Base-by-base conservation (phyloP, 2,888 invertebrate genomes). In the Rhagonycha fulva region DNA sequence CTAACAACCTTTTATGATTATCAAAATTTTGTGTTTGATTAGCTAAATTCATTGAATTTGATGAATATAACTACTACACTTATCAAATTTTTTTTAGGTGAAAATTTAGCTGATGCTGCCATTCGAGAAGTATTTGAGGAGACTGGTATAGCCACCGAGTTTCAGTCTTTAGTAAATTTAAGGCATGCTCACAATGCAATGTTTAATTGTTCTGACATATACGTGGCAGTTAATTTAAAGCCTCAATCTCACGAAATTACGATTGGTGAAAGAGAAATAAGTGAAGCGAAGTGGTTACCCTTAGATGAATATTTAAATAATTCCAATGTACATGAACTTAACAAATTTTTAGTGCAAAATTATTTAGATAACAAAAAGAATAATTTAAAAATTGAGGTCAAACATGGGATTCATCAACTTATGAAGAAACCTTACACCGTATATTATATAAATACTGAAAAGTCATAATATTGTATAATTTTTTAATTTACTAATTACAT, bases 51-150 rank as follows among this genome's bases (percentile, higher is more conserved):
- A 11, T 70, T 62, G 32, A 12, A 32, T 23, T 5, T 67, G 63
- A 47, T 12, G 0, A 68, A n/a, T 62, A 26, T 24, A 14, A 62
- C n/a, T 75, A 9, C 47, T 23, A 70, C 66, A 24, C 12, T 26
- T 72, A 62, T 70, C 62, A 75, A 14, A 70, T 68, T 47, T 72
- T 79, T 87, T 88, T 68, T 84, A 95, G 95, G 93, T 74, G 98
- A 98, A 90, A 92, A 96, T 84, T 89, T 98, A 62, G 90, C 92
- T 76, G 93, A 93, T 82, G 96, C 97, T 12, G 96, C 94, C 0
- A 90, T 93, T 71, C 91, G 98, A 80, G 98, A 98, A 89, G 95
- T 98, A 0, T 89, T 91, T 72, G 98, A 98, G 89, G 98, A 98
- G 89, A 98, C 98, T 0, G 95, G 95, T 69, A 91, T 98, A 72